Percentiles rank a stretch among this genome's conserved stretches.
These are phyloP conservation scores for Holacanthella duospinosa DNA, from an alignment of 2,888 invertebrate genomes.

Conservation along the genomic window DNA sequence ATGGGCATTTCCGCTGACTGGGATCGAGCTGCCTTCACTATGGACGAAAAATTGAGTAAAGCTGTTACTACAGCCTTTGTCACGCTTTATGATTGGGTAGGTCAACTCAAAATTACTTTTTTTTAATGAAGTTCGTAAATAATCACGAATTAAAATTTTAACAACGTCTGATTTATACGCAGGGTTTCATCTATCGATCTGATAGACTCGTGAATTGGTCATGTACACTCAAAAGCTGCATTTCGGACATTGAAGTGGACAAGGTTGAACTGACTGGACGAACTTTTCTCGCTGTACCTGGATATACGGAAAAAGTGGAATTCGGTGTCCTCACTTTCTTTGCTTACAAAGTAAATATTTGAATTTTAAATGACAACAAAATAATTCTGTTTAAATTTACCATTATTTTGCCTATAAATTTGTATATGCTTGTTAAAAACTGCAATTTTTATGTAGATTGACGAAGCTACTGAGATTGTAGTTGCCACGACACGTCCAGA, in stretches of 20 bases:
- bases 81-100: conserved; percentile 58
- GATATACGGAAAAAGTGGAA: conserved; percentile 77
- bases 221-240: conserved; percentile 88
- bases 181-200: conserved; percentile 80
- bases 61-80: conserved; percentile 95
- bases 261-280: conserved; percentile 78
- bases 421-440: conserved; percentile 3
- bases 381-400: neutral
- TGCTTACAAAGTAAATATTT: conserved; percentile 65
- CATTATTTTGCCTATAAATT: too few relatives aligned
- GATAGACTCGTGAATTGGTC: conserved; percentile 98
- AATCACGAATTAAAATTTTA: too few relatives aligned
- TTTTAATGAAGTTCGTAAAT: too few relatives aligned
- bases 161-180: too few relatives aligned
- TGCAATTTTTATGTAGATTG: conserved; percentile 38
- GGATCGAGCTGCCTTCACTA: conserved; percentile 87
- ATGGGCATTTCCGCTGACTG: conserved; percentile 92
- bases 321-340: conserved; percentile 89
- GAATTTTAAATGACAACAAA: conserved; percentile 40
- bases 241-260: conserved; percentile 97
- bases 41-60: conserved; percentile 77
- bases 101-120: conserved; percentile 34
- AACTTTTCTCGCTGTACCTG: conserved; percentile 79
- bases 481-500: conserved; percentile 97
- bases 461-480: conserved; percentile 61